Evolutionary conservation across 1,140 invertebrate genomes (phyloP).

Genomic region (Nephila pilipes): DNA sequence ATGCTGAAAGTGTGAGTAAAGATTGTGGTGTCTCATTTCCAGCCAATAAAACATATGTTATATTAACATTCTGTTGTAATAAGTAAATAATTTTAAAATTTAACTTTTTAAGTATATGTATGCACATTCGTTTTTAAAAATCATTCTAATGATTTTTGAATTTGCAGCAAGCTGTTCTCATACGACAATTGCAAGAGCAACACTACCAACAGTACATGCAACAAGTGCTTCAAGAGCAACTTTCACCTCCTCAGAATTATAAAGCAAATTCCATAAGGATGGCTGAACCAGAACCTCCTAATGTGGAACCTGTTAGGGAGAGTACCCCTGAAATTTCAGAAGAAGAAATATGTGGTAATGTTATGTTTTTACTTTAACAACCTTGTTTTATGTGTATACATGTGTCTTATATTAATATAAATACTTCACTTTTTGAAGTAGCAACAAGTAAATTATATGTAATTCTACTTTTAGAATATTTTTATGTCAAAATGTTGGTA

Average conservation of each 20-base stretch:
- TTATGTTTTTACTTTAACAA: background rate
- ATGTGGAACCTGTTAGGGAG: background rate
- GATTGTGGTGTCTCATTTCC: too few species aligned
- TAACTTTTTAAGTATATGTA: too few species aligned
- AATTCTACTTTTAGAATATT: too few species aligned
- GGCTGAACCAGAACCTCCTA: background rate
- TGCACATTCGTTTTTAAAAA: background rate
- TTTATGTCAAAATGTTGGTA: too few species aligned
- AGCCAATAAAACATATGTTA: too few species aligned
- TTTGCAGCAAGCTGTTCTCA: conserved; percentile 92
- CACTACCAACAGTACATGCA: conserved; percentile 99
- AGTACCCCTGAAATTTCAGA: conserved; percentile 47
- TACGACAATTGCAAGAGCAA: conserved; percentile 96
- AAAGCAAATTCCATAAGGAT: background rate
- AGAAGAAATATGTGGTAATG: conserved; percentile 62
- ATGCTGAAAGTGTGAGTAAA: too few species aligned
- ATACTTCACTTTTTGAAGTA: too few species aligned
- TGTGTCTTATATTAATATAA: too few species aligned
- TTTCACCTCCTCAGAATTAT: conserved; percentile 10
- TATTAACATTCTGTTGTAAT: too few species aligned
- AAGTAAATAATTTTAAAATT: too few species aligned
- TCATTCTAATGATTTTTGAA: background rate
- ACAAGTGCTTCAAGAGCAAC: conserved; percentile 78
- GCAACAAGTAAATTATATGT: too few species aligned
- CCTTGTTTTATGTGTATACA: too few species aligned